Base-by-base conservation (phyloP, 2,888 invertebrate species). In the Autographa pulchrina region DNA sequence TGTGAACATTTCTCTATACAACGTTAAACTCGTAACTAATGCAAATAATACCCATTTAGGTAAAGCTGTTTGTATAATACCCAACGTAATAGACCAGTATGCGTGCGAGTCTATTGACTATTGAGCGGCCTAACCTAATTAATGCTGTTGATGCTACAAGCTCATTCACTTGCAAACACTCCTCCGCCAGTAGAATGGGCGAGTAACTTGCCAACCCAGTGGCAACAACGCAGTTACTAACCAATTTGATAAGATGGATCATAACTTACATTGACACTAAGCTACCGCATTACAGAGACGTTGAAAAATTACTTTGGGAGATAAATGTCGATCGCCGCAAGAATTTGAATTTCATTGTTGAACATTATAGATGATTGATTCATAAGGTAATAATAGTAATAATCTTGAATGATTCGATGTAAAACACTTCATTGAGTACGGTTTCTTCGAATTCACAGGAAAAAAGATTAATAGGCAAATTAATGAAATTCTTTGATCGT, bases 151-250 rank as follows among this genome's bases (percentile, higher is more conserved):
- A 60, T 35, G 38, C 18, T 62, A 20, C 48, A 56, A 75, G 62
- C 64, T 65, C 70, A 61, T 77, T 74, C 62, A 68, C 13, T 70
- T 77, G 63, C 65, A 74, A 74, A 75, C 41, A 60, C 64, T 61
- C 52, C 20, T 48, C 48, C 64, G 66, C 25, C 62, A 60, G 18
- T 54, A 31, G 38, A 9, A 59, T 25, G 41, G 20, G 14, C 31
- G 35, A 60, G 41, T 20, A 59, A 16, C 65, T 64, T 64, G 18
- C 25, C 7, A 41, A 3, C 35, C 20, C 59, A 66, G 20, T 48
- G 5, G 31, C 18, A 65, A 41, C 43, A 56, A 68, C 64, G 43
- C 43, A 13, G 25, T 67, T 52, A 35, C 65, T 78, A 65, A 75
- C 56, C 48, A 48, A 72, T 78, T 78, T 77, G 65, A 75, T 62